These are phyloP conservation scores for Drosophila colorata DNA, from an alignment of 2,888 invertebrate species.

Conservation along the genomic window DNA sequence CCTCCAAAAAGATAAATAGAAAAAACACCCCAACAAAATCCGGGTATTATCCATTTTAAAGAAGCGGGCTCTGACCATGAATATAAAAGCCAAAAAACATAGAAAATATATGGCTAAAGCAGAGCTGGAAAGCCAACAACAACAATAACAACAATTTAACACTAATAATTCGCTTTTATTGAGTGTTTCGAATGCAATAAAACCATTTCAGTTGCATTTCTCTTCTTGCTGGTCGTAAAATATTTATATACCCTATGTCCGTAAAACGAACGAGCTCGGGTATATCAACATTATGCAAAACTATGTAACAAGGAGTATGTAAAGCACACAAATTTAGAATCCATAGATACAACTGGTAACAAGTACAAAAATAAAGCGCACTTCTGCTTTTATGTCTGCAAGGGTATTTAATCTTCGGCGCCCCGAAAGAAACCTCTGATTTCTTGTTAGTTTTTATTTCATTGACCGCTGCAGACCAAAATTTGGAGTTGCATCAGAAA, in stretches of 20 bases:
- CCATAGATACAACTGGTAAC: too few relatives aligned
- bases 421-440: too few relatives aligned
- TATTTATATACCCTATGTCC: slow-evolving; percentile 23
- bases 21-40: slow-evolving; percentile 5
- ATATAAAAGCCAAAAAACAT: slow-evolving; percentile 22
- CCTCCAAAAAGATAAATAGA: slow-evolving; percentile 31
- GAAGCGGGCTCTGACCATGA: not conserved
- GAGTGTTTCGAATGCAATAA: slow-evolving; percentile 80
- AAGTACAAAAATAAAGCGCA: too few relatives aligned
- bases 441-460: slow-evolving; percentile 25
- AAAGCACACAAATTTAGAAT: too few relatives aligned
- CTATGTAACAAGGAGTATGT: not conserved
- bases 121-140: not conserved
- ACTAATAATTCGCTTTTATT: slow-evolving; percentile 81
- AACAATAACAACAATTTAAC: slow-evolving; percentile 45
- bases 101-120: not conserved
- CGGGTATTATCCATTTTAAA: slow-evolving; percentile 28
- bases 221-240: slow-evolving; percentile 64
- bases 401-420: not conserved
- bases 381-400: too few relatives aligned
- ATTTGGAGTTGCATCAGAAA: slow-evolving; percentile 23
- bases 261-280: not conserved
- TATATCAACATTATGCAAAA: not conserved
- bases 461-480: slow-evolving; percentile 45
- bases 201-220: slow-evolving; percentile 64